A percentile compares a stretch with the other conserved stretches of the same genome.
These are phyloP conservation scores for Drosophila paramelanica DNA, from an alignment of 2,888 invertebrate genomes.

Conservation along the genomic window DNA sequence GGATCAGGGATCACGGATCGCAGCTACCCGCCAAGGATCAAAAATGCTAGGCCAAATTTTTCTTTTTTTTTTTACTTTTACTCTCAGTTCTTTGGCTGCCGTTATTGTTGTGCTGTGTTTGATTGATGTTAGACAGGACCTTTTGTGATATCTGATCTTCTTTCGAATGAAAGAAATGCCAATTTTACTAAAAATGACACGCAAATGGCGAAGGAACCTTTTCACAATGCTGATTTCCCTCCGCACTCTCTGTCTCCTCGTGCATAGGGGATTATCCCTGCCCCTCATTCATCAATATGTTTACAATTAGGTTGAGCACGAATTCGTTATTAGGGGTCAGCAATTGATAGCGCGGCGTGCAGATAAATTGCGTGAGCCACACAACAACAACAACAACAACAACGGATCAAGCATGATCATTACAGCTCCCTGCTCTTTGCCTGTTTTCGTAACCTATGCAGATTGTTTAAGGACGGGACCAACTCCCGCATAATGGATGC, in stretches of 20 bases:
- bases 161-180: constrained; percentile 63
- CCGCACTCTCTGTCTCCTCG: background rate
- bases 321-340: constrained; percentile 78
- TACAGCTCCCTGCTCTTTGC: constrained; percentile 22
- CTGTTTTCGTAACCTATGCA: constrained; percentile 44
- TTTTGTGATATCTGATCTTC: constrained; percentile 59
- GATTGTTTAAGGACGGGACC: constrained; percentile 17
- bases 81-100: constrained; percentile 49
- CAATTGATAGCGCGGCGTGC: constrained; percentile 65
- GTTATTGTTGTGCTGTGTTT: constrained; percentile 44
- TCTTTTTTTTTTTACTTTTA: constrained; percentile 46
- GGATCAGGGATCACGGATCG: constrained; percentile 27
- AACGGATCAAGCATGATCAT: constrained; percentile 55
- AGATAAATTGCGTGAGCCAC: constrained; percentile 69
- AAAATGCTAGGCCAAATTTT: constrained; percentile 33
- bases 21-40: constrained; percentile 54
- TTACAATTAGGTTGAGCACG: constrained; percentile 75
- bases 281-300: constrained; percentile 64
- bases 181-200: constrained; percentile 75
- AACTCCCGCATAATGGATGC: constrained; percentile 14
- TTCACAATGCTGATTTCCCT: constrained; percentile 17
- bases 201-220: constrained; percentile 60
- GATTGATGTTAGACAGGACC: constrained; percentile 63
- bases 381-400: constrained; percentile 12
- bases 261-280: constrained; percentile 45